Base-by-base conservation (phyloP, 2,113 vertebrate species). In the Aix galericulata region DNA sequence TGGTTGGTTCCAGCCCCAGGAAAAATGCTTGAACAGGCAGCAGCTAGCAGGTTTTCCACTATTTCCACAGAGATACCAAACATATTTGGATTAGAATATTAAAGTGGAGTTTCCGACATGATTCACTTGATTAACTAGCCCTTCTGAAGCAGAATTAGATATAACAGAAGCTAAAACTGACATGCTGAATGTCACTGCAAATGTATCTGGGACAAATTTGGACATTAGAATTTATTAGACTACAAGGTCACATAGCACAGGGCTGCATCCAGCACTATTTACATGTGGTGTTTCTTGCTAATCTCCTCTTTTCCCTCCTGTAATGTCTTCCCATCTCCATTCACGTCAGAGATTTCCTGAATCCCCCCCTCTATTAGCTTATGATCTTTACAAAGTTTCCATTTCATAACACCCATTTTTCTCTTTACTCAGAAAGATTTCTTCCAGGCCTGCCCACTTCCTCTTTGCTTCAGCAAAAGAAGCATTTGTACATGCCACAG, bases 1-100 rank as follows among this genome's bases (percentile, higher is more conserved):
- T 99, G 99, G 97, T 99, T 99, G 93, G 99, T 99, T 91, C 99
- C 99, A 69, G 98, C 99, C 36, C 99, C 99, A 81, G 97, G 98
- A 94, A 99, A 97, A 91, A 98, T 98, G 88, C 99, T 99, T 92
- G 99, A 99, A 93, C 99, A 99, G 82, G 99, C 98, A 91, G 99
- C 98, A 85, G 99, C 98, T 97, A 99, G 98, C 81, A 99, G 98
- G 94, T 98, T 98, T 91, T 99, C 98, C 97, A 99, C 99, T 99
- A 26, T 97, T 94, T 95, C 79, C 89, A 59, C 4, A 72, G 36
- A 52, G 6, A 8, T 66, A 78, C 17, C 40, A 92, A 92, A 94
- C 8, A 71, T 83, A 92, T 32, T 64, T 50, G 88, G 62, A 63
- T 68, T 74, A 64, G 11, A 82, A 68, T 6, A 55, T 59, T 42